Evolutionary conservation across 2,113 vertebrate genomes (phyloP).

Genomic region (Drymodes brunneopygia): DNA sequence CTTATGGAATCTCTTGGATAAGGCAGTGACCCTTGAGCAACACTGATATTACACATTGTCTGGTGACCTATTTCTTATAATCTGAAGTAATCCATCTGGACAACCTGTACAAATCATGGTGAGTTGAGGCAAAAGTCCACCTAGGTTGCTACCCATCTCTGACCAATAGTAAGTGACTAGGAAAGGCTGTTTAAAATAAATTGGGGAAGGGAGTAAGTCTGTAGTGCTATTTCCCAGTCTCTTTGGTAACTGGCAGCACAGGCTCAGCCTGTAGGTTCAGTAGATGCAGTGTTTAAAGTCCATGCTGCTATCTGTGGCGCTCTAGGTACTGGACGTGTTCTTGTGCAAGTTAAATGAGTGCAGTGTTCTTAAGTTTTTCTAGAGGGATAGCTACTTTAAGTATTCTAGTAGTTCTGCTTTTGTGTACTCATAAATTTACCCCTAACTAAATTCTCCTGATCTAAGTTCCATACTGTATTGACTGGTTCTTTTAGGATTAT

Average conservation of each 20-base stretch:
- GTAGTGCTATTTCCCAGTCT: background rate
- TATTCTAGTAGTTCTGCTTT: background rate
- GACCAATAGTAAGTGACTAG: background rate
- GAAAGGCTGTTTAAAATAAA: background rate
- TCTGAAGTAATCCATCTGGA: background rate
- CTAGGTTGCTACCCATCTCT: background rate
- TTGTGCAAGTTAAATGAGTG: background rate
- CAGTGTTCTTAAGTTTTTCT: background rate
- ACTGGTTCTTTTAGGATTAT: constrained; percentile 82
- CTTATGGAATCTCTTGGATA: background rate
- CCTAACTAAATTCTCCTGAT: background rate
- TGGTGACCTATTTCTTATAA: background rate
- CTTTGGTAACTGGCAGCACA: background rate
- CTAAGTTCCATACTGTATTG: background rate
- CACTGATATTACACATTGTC: background rate
- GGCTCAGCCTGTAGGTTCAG: background rate
- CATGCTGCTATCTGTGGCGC: rapidly evolving
- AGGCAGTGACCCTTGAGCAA: background rate
- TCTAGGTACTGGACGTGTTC: background rate
- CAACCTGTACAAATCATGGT: background rate
- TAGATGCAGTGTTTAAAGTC: background rate
- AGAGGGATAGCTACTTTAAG: background rate
- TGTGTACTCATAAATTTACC: background rate
- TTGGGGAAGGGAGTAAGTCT: background rate
- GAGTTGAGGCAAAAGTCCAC: background rate